Evolutionary conservation across 2,888 invertebrate genomes (phyloP).

Genomic region (Lacanobia wlatinum): DNA sequence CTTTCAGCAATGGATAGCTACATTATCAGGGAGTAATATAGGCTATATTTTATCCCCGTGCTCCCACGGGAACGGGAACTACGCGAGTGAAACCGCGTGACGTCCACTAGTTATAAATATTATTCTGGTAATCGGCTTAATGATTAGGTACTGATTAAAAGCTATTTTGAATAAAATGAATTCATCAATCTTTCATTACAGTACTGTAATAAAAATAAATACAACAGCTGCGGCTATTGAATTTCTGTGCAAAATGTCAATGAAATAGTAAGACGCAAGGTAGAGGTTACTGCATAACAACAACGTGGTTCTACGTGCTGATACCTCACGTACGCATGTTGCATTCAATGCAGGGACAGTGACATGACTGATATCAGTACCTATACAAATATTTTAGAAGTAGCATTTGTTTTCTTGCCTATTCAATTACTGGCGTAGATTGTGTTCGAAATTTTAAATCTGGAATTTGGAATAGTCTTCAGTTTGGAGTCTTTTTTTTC

Average conservation of each 20-base stretch:
- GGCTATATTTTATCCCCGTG: too few relatives aligned
- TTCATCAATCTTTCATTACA: neutral
- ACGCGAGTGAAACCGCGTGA: too few relatives aligned
- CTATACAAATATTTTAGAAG: neutral
- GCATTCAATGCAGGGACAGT: conserved; percentile 23
- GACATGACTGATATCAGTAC: conserved; percentile 5
- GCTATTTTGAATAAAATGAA: neutral
- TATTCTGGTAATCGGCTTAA: too few relatives aligned
- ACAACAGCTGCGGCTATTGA: neutral
- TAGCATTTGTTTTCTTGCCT: conserved; percentile 1
- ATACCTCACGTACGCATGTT: conserved; percentile 47
- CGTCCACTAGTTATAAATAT: too few relatives aligned
- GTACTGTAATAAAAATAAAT: neutral
- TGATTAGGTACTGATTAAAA: too few relatives aligned
- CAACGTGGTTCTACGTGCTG: neutral
- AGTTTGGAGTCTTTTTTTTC: neutral
- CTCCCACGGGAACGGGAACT: too few relatives aligned
- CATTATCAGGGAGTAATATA: too few relatives aligned
- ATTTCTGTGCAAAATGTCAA: neutral
- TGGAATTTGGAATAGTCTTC: neutral
- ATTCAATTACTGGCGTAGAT: neutral
- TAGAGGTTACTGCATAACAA: conserved; percentile 23
- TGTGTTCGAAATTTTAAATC: conserved; percentile 28
- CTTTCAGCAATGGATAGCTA: too few relatives aligned
- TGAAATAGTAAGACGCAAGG: conserved; percentile 34